Base-by-base conservation (phyloP, 2,113 vertebrate genomes). In the Phylloscopus trochilus region DNA sequence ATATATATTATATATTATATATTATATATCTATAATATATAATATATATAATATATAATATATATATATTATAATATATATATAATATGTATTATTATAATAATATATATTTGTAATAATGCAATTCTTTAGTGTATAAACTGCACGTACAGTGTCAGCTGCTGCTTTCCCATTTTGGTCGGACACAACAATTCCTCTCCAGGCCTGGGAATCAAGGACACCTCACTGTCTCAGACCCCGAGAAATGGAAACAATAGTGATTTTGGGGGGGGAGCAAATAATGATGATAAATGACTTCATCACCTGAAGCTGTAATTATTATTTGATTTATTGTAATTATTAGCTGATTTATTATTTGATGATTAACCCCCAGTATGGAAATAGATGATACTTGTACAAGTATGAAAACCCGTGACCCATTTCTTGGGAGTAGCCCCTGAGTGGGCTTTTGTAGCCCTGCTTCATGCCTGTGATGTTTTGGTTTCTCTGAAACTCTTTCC, bases 91-190 rank as follows among this genome's bases (percentile, higher is more conserved):
- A n/a, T n/a, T n/a, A n/a, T n/a, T n/a, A n/a, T n/a, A n/a, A n/a
- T n/a, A n/a, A n/a, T n/a, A 43, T 23, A 0, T 7, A 8, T 64
- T 43, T 43, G 15, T 5, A 64, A n/a, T 8, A 24, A 18, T 43
- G 31, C 18, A 43, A 4, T 27, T 63, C 23, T 63, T 27, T 8
- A 28, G 59, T 10, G 37, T 28, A 2, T 3, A 13, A 78, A 27
- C 30, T n/a, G 47, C 30, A n/a, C 2, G 4, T 0, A 1, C 0
- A 43, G 23, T 13, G 47, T 6, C 0, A 10, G 18, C 8, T 8
- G 5, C 30, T 51, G 35, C 10, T n/a, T 17, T 8, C 59, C 23
- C 37, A 13, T n/a, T 51, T 41, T 51, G 35, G 22, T 9, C 28
- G 15, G 28, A n/a, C 30, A 41, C 3, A 19, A 51, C 13, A 21